phyloP scores from a whole-genome alignment of 2,113 vertebrate genomes.

The Morone saxatilis region DNA sequence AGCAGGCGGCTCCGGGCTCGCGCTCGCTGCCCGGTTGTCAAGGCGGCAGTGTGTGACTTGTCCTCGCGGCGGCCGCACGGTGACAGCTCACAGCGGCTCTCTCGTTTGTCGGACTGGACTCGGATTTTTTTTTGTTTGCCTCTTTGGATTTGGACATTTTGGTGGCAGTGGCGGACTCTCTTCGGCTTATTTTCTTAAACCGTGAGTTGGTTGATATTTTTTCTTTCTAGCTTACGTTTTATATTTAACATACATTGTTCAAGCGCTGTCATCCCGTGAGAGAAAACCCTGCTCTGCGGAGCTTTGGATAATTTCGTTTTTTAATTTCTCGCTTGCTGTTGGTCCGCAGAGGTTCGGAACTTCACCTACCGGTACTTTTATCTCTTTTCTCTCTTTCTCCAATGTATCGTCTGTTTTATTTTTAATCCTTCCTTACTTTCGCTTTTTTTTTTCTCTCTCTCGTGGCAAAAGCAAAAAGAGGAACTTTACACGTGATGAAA shows the following conservation, averaged over 20 bases:
- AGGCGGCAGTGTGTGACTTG: conserved; percentile 38
- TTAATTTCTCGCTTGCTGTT: neutral
- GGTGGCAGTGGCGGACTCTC: conserved; percentile 4
- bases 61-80: conserved; percentile 45
- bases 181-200: neutral
- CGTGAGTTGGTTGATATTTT: conserved; percentile 57
- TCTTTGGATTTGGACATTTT: conserved; percentile 43
- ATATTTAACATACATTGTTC: neutral
- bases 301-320: neutral
- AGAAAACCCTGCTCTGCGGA: neutral
- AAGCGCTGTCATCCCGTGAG: conserved; percentile 27
- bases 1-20: conserved; percentile 73
- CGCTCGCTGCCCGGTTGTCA: conserved; percentile 50
- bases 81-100: conserved; percentile 28
- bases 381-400: neutral
- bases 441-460: neutral
- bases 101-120: conserved; percentile 21
- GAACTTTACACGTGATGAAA: conserved; percentile 26
- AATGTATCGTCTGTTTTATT: neutral
- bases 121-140: conserved; percentile 17
- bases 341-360: neutral
- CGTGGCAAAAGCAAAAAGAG: conserved; percentile 12
- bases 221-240: neutral
- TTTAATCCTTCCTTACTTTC: neutral
- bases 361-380: neutral